A percentile compares a stretch with the other conserved stretches of the same genome.
Evolutionary conservation across 2,888 invertebrate genomes (phyloP).

Genomic region (Lacanobia oleracea): DNA sequence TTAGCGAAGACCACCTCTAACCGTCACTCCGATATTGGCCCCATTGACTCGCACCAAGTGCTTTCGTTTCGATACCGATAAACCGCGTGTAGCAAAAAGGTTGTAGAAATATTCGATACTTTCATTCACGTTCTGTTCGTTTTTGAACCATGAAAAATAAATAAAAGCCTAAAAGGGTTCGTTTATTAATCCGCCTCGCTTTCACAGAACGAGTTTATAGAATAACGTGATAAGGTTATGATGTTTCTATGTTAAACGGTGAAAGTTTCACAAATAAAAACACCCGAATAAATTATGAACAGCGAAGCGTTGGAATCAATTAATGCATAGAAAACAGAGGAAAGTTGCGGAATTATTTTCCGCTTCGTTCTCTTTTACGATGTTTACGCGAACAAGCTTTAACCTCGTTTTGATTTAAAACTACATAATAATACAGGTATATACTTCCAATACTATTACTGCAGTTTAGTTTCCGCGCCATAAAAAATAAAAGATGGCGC

Average conservation of each 20-base stretch:
- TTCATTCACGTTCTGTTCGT: conserved; percentile 25
- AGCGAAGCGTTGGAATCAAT: conserved; percentile 48
- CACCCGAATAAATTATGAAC: conserved; percentile 37
- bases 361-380: conserved; percentile 38
- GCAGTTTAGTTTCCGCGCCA: neutral
- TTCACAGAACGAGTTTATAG: conserved; percentile 11
- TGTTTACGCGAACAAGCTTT: conserved; percentile 34
- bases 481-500: conserved; percentile 9
- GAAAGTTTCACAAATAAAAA: conserved; percentile 35
- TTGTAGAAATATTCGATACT: conserved; percentile 17
- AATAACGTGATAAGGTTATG: conserved; percentile 11
- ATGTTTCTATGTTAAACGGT: conserved; percentile 10
- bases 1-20: conserved; percentile 30
- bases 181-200: conserved; percentile 16
- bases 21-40: conserved; percentile 39
- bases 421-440: neutral
- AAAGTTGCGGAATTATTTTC: conserved; percentile 44
- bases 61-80: neutral
- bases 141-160: conserved; percentile 13
- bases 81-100: conserved; percentile 13
- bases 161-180: conserved; percentile 19
- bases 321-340: conserved; percentile 49
- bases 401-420: conserved; percentile 20
- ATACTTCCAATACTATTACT: neutral
- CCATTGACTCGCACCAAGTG: conserved; percentile 36